Base-by-base conservation (phyloP, 2,797 vertebrate species). In the Pterois miles region DNA sequence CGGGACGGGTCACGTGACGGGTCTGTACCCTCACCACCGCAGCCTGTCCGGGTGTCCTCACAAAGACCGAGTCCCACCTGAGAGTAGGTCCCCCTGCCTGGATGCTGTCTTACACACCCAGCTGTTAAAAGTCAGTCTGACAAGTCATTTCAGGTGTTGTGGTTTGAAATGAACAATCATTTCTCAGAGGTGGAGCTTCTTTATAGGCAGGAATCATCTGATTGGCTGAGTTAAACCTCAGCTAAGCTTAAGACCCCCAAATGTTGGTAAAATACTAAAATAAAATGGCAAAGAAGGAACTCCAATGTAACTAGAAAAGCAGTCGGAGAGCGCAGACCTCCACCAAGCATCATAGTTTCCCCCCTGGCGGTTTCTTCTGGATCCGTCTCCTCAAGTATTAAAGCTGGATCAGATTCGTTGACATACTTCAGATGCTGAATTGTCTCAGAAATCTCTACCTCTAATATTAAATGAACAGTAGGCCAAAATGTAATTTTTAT, bases 11-110 rank as follows among this genome's bases (percentile, higher is more conserved):
- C 98, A 99, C 50, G 98, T 99, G 92, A 99, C 98, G 29, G 98
- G 98, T 82, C 96, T 99, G 91, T 99, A 99, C 94, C 98, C 98
- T 29, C 98, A 99, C 93, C 98, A 99, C 93, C 97, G 98, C 95
- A 99, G 98, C 93, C 96, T 99, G 94, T 99, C 98, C 27, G 98
- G 98, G 91, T 99, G 98, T 93, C 98, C 98, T 88, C 98, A 99
- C 96, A 99, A 99, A 95, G 98, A 99, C 95, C 95, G 98, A 59
- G 98, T 99, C 92, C 98, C 98, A 71, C 98, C 98, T 89, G 98
- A 99, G 96, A 99, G 98, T 99, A 98, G 97, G 98, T 93, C 64
- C 59, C 65, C 8, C 74, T 52, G 74, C 54, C 48, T 67, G 68
- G 54, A 43, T 20, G 76, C 50, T 25, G 23, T 5, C 31, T 29